These are phyloP conservation scores for Ctenoplectra terminalis DNA, from an alignment of 1,140 invertebrate genomes.

Conservation along the genomic window DNA sequence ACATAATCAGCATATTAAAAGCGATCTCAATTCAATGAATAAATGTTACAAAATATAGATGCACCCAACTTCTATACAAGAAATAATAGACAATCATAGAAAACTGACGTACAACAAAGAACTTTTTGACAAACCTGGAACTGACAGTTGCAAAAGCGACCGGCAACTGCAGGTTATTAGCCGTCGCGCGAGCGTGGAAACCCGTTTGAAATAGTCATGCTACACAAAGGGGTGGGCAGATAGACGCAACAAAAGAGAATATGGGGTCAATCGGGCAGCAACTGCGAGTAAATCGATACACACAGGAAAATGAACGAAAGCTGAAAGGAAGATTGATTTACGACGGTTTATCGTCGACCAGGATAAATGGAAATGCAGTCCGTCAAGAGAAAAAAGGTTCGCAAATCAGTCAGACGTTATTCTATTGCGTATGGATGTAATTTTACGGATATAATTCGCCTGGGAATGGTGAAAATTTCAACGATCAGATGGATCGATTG, in stretches of 20 bases:
- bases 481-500: neutral
- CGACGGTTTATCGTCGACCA: slow-evolving; percentile 19
- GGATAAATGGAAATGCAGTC: slow-evolving; percentile 19
- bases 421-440: neutral
- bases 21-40: too few species aligned
- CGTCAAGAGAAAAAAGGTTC: neutral
- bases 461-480: neutral
- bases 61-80: too few species aligned
- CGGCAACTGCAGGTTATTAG: slow-evolving; percentile 16
- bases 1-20: too few species aligned
- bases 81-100: neutral
- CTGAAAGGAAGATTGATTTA: slow-evolving; percentile 19
- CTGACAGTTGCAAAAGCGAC: slow-evolving; percentile 17
- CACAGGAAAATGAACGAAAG: slow-evolving; percentile 11
- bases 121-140: slow-evolving; percentile 10
- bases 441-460: neutral
- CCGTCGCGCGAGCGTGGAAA: neutral
- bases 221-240: slow-evolving; percentile 8
- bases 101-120: neutral
- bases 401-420: neutral
- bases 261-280: slow-evolving; percentile 30
- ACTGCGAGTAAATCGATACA: slow-evolving; percentile 19
- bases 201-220: neutral
- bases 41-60: too few species aligned
- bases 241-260: slow-evolving; percentile 19